These are phyloP conservation scores for Austrofundulus limnaeus DNA, from an alignment of 2,113 vertebrate genomes.

Conservation along the genomic window DNA sequence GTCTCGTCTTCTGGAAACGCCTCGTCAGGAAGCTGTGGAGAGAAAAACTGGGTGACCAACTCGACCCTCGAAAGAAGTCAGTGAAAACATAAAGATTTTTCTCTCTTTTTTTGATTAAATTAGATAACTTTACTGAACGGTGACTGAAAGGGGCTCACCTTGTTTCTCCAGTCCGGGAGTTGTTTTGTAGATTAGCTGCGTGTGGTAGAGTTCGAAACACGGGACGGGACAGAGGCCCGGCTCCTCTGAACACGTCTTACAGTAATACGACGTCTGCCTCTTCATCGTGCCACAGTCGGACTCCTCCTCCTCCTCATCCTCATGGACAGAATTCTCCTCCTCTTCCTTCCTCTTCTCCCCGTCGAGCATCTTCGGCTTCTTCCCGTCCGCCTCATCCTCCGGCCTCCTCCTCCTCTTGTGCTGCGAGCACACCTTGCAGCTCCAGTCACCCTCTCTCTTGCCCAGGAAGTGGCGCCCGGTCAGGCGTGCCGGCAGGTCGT, in stretches of 20 bases:
- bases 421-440: conserved; percentile 65
- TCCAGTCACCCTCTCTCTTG: conserved; percentile 32
- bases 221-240: conserved; percentile 71
- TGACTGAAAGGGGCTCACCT: conserved; percentile 43
- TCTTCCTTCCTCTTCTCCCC: conserved; percentile 15
- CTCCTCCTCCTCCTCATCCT: conserved; percentile 1
- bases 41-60: conserved; percentile 65
- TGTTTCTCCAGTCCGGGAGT: conserved; percentile 39
- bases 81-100: no score
- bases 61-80: conserved; percentile 52
- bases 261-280: conserved; percentile 53
- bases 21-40: conserved; percentile 62
- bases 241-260: conserved; percentile 67
- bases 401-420: conserved; percentile 50
- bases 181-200: conserved; percentile 61
- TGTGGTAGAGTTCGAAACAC: conserved; percentile 75
- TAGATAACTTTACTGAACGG: no score
- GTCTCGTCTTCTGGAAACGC: neutral
- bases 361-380: conserved; percentile 29
- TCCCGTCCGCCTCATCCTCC: conserved; percentile 20
- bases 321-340: neutral
- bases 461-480: conserved; percentile 69
- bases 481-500: conserved; percentile 56
- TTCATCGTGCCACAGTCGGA: conserved; percentile 20
- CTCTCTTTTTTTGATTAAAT: no score